Conservation (phyloP, 2,888 invertebrate species). For the Pseudolycoriella hygida region DNA sequence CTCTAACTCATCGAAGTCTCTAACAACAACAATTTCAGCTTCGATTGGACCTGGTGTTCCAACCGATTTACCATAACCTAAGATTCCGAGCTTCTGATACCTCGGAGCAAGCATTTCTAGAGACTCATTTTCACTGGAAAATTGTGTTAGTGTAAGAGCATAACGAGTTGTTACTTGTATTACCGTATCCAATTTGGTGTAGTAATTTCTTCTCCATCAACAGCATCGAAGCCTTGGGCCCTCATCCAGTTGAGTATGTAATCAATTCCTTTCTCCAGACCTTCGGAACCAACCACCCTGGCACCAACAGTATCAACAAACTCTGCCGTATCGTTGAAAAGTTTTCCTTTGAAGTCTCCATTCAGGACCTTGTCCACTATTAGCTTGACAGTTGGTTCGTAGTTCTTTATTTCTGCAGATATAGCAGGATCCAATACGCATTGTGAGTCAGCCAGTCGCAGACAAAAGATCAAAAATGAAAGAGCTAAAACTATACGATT, state of each 20-base stretch:
- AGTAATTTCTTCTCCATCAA: constrained; percentile 47
- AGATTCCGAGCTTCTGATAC: constrained; percentile 37
- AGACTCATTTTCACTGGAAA: constrained; percentile 29
- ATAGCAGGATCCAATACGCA: too few species aligned
- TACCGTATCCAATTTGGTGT: constrained; percentile 47
- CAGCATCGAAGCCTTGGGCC: constrained; percentile 37
- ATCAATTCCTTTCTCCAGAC: constrained; percentile 48
- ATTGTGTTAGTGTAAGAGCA: too few species aligned
- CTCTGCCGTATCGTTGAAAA: constrained; percentile 20
- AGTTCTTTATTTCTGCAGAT: too few species aligned
- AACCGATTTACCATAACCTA: constrained; percentile 53
- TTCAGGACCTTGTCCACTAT: too few species aligned
- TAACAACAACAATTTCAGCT: constrained; percentile 53
- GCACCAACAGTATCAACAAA: constrained; percentile 44
- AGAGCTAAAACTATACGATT: too few species aligned
- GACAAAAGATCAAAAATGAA: too few species aligned
- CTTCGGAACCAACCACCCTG: constrained; percentile 41
- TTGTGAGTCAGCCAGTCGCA: too few species aligned
- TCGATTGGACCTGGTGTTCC: constrained; percentile 55
- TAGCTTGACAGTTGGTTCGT: too few species aligned
- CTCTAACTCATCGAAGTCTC: constrained; percentile 45
- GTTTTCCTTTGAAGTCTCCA: too few species aligned
- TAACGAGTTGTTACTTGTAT: constrained; percentile 14
- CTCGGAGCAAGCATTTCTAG: constrained; percentile 46
- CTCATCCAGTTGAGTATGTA: constrained; percentile 35